A percentile compares a stretch with the other conserved stretches of the same genome.
Evolutionary conservation across 2,797 vertebrate species (phyloP).

Genomic region (Calcarius lapponicus): DNA sequence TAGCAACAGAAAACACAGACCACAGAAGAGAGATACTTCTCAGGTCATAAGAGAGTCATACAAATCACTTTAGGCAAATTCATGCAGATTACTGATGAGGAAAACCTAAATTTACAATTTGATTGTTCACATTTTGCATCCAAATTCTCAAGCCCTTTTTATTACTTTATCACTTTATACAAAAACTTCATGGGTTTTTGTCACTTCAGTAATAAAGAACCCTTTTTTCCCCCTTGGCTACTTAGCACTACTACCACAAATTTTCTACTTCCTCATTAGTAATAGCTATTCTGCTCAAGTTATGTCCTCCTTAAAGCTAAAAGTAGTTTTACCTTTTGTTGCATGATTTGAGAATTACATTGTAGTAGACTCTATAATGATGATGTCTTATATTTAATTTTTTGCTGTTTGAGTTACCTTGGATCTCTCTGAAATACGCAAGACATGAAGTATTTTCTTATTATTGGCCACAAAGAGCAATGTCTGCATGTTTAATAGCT

Average conservation of each 20-base stretch:
- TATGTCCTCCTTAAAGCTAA: neutral
- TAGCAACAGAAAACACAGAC: neutral
- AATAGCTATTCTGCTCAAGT: neutral
- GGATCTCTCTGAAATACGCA: neutral
- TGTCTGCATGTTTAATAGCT: neutral
- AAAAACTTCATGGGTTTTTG: accelerated
- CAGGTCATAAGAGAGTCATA: neutral
- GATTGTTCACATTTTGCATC: neutral
- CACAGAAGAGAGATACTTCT: neutral
- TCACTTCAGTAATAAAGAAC: neutral
- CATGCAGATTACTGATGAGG: neutral
- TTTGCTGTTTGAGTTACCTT: neutral
- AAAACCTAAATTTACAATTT: neutral
- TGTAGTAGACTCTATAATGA: neutral
- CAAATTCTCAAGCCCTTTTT: neutral
- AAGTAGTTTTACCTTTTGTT: neutral
- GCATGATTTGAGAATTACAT: neutral
- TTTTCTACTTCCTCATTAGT: neutral
- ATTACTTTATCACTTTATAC: neutral
- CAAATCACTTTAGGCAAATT: neutral
- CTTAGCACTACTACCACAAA: neutral
- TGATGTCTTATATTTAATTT: neutral
- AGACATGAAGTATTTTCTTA: neutral
- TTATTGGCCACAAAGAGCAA: neutral
- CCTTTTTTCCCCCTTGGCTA: neutral